phyloP scores from a whole-genome alignment of 2,888 invertebrate genomes.

The Cylloceria caligata region DNA sequence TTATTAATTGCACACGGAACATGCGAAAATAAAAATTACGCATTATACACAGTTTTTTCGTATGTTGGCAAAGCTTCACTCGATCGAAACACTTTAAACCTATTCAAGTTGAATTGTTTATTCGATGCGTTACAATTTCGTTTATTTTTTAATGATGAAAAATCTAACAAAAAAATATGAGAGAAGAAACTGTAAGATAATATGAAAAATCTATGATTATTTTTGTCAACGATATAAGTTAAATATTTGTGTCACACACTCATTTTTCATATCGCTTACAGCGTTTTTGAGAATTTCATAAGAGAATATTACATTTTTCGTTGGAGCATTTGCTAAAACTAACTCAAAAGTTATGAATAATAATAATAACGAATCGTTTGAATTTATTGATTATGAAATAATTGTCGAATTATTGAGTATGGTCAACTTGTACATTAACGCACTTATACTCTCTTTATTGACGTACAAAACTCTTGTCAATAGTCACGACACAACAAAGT shows the following conservation, averaged over 20 bases:
- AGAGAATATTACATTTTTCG: slow-evolving; percentile 77
- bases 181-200: not conserved
- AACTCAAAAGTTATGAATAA: slow-evolving; percentile 64
- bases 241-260: not conserved
- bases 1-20: no score
- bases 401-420: slow-evolving; percentile 29
- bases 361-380: slow-evolving; percentile 79
- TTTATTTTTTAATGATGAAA: not conserved
- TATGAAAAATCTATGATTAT: not conserved
- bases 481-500: slow-evolving; percentile 6
- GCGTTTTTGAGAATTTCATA: slow-evolving; percentile 31
- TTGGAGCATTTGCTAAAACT: slow-evolving; percentile 80
- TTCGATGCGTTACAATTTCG: not conserved
- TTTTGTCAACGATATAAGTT: not conserved
- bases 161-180: not conserved
- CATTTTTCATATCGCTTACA: slow-evolving; percentile 39
- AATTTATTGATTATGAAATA: slow-evolving; percentile 62
- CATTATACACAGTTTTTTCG: slow-evolving; percentile 17
- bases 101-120: not conserved
- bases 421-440: slow-evolving; percentile 54
- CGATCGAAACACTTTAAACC: not conserved
- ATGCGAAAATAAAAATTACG: not conserved
- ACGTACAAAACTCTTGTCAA: slow-evolving; percentile 12
- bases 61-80: slow-evolving; percentile 47
- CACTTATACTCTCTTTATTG: slow-evolving; percentile 29